Evolutionary conservation across 2,888 invertebrate genomes (phyloP).

Genomic region (Drosophila rellima): DNA sequence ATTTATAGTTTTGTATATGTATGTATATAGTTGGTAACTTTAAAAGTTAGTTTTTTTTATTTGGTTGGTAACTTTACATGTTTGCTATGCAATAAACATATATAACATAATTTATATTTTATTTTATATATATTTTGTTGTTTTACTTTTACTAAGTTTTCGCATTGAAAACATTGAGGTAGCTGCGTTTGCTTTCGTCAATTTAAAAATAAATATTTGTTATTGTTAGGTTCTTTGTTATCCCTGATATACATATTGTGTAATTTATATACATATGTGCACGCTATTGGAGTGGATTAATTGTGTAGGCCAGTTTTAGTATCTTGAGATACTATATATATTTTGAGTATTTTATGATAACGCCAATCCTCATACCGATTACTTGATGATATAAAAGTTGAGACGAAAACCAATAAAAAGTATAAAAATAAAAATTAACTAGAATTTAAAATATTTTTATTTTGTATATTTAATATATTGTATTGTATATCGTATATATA

Average conservation of each 20-base stretch:
- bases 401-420: constrained; percentile 48
- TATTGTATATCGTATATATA: constrained; percentile 55
- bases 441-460: constrained; percentile 56
- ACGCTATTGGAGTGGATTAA: constrained; percentile 34
- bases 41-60: constrained; percentile 70
- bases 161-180: constrained; percentile 68
- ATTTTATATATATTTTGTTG: constrained; percentile 41
- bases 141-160: constrained; percentile 54
- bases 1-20: constrained; percentile 48
- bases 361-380: constrained; percentile 19
- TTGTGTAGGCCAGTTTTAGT: constrained; percentile 39
- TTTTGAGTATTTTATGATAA: constrained; percentile 27
- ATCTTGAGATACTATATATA: constrained; percentile 13
- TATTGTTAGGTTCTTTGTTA: constrained; percentile 41
- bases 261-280: constrained; percentile 1
- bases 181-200: constrained; percentile 59
- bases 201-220: constrained; percentile 33
- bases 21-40: constrained; percentile 72
- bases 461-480: constrained; percentile 49
- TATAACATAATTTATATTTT: constrained; percentile 50
- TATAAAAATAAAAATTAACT: constrained; percentile 38
- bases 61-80: constrained; percentile 58
- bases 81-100: constrained; percentile 79
- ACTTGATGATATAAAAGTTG: constrained; percentile 34
- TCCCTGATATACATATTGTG: constrained; percentile 61